These are phyloP conservation scores for rat (Rattus norvegicus) DNA, from an alignment of 2,113 vertebrate species.

Conservation along the genomic window GRCr8 NC_086036.1:2105001-2105500, in stretches of 20 bases:
- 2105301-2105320: neutral
- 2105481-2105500: neutral
- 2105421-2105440: neutral
- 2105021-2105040: no score
- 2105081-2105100: neutral
- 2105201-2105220: neutral
- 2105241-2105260: neutral
- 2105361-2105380: neutral
- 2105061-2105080: neutral
- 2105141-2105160: neutral
- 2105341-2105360: neutral
- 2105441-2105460: neutral
- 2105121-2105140: neutral
- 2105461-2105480: neutral
- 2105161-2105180: neutral
- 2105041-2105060: no score
- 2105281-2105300: neutral
- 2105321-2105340: neutral
- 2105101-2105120: slow-evolving; percentile 32
- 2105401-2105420: neutral
- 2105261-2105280: neutral
- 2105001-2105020: no score
- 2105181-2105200: neutral
- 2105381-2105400: neutral
- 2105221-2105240: neutral